Base-by-base conservation (phyloP, 2,888 invertebrate genomes). In the Chymomyza fuscimana region DNA sequence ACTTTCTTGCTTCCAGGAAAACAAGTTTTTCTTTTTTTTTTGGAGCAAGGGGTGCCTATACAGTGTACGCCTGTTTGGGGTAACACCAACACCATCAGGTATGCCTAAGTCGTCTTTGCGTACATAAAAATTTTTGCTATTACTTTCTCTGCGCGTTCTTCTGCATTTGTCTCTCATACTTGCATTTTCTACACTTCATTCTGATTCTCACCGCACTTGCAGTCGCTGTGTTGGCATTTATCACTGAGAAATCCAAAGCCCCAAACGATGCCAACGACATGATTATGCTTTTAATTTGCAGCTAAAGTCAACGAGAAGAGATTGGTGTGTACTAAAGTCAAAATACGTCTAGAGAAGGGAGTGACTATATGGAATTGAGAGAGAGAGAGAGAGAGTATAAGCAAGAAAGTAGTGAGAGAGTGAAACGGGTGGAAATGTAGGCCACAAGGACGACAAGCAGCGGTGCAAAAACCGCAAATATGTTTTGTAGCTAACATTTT, bases 211-310 rank as follows among this genome's bases (percentile, higher is more conserved):
- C 10, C 4, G 40, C 12, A 32, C 12, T 46, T 7, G 2, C 40
- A 46, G 40, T 12, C 12, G 40, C 40, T 12, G 40, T 74, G 72
- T 71, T 72, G 70, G 88, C 82, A 84, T 86, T 88, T 84, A 83
- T 84, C 81, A 88, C n/a, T n/a, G 60, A 16, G 15, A 60, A 19
- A 54, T 54, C 50, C 22, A 12, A 46, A 56, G 46, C 9, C 2
- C 29, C 32, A 40, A 61, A 19, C 29, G 29, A 60, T 60, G 12
- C 15, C 74, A 75, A 79, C 86, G 67, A 88, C 88, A 86, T 72
- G 85, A 85, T 87, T 87, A 85, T 82, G 86, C 88, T 87, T 73
- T 82, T 87, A 85, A 88, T 85, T 82, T 85, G 64, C 88, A 81
- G 87, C 79, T 81, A 70, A 73, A 65, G 67, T 65, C 62, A 66